Conservation (phyloP, 2,113 vertebrate species). For the Hylia prasina region DNA sequence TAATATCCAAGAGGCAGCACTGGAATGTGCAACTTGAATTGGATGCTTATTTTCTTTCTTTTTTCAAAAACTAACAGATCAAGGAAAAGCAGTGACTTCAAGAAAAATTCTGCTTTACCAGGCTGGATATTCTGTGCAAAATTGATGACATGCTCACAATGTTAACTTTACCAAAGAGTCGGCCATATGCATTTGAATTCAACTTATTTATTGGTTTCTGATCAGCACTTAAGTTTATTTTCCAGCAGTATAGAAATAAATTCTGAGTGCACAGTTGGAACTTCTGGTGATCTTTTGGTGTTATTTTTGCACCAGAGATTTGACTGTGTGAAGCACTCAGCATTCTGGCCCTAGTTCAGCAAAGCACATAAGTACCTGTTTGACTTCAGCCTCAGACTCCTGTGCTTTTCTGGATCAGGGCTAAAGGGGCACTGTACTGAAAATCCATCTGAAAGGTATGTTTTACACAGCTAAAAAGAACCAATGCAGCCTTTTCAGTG, state of each 20-base stretch:
- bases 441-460: background rate
- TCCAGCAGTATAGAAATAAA: background rate
- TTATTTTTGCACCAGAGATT: background rate
- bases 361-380: background rate
- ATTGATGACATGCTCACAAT: background rate
- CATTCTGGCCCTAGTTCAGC: background rate
- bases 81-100: background rate
- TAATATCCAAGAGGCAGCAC: background rate
- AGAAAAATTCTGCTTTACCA: background rate
- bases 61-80: background rate
- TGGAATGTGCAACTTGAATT: background rate
- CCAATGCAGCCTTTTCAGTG: background rate
- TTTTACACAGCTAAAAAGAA: background rate
- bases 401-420: background rate
- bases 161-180: background rate
- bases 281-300: background rate
- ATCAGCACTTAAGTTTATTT: background rate
- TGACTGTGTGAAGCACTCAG: background rate
- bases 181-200: background rate
- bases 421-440: background rate
- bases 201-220: background rate
- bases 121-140: background rate
- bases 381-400: background rate
- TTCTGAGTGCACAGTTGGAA: background rate
- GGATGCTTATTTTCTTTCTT: background rate